Conservation (phyloP, 2,888 invertebrate genomes). For the Hipparchia semele region DNA sequence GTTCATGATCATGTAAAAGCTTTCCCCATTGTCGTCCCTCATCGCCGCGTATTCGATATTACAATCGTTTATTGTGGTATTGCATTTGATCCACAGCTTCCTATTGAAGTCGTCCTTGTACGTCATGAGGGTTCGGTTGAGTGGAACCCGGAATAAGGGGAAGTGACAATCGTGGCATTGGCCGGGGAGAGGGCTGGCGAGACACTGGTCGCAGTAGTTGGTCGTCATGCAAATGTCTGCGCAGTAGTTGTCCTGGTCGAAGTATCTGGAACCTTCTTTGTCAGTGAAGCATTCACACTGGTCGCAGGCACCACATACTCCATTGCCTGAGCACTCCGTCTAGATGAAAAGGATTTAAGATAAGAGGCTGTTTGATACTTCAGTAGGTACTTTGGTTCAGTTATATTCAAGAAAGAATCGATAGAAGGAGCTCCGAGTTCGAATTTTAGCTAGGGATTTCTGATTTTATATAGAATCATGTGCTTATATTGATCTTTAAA, state of each 20-base stretch:
- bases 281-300: conserved; percentile 60
- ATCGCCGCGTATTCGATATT: conserved; percentile 55
- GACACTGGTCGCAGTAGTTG: conserved; percentile 56
- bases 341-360: conserved; percentile 32
- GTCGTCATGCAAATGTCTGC: conserved; percentile 60
- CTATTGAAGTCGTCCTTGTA: conserved; percentile 49
- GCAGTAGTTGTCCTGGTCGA: conserved; percentile 58
- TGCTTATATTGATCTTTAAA: background rate
- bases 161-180: conserved; percentile 42
- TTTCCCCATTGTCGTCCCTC: conserved; percentile 47
- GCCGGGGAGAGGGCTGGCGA: conserved; percentile 48
- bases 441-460: background rate
- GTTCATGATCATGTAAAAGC: conserved; percentile 56
- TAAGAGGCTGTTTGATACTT: background rate
- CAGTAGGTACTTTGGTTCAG: background rate
- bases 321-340: conserved; percentile 67
- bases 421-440: background rate
- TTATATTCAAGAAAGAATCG: background rate
- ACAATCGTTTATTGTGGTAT: conserved; percentile 50
- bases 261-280: conserved; percentile 64
- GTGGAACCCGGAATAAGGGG: conserved; percentile 42
- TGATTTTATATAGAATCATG: background rate
- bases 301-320: conserved; percentile 59
- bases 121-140: conserved; percentile 47
- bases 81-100: conserved; percentile 62